Base-by-base conservation (phyloP, 2,113 vertebrate species). In the Callipepla californica region DNA sequence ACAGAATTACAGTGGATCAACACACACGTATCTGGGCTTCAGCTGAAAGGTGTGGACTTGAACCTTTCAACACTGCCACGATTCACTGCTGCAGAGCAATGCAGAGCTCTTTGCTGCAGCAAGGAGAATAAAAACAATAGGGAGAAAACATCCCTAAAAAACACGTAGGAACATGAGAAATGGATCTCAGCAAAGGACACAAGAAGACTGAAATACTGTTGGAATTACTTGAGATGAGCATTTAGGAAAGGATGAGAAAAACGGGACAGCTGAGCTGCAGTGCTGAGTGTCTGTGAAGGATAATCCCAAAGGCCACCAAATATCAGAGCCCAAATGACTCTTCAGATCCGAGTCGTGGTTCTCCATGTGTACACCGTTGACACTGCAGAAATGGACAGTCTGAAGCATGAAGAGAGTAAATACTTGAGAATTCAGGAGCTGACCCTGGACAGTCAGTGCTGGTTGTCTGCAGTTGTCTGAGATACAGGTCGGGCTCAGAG, bases 191-290 rank as follows among this genome's bases (percentile, higher is more conserved):
- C 36, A 62, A 38, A 62, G 59, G 36, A 38, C 15, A 17, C 6
- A 22, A 61, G 59, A 38, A 62, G 36, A 38, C 38, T 38, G 59
- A 62, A 62, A 62, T 26, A 61, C 34, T 61, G 59, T 38, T 62
- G 38, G 38, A 25, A 62, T 38, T 25, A 62, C 59, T 61, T 61
- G 59, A 61, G 58, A 22, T 25, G 34, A 61, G 34, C 34, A 16
- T 61, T 38, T 61, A 62, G 59, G 36, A 62, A 38, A 38, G 34
- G 59, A 6, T 21, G 57, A 20, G 20, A 34, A 26, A 26, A 17
- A 26, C 5, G 11, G 15, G 16, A 28, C 25, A 26, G 23, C 59
- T 70, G 42, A 92, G 30, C n/a, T 44, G 40, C 0, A 0, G 34
- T 11, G 5, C 67, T 80, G 65, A 72, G 61, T 9, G 47, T 70